Evolutionary conservation across 2,113 vertebrate genomes (phyloP), one percentile per base, ranked within the genome.

Genomic region (Sylvia atricapilla): DNA sequence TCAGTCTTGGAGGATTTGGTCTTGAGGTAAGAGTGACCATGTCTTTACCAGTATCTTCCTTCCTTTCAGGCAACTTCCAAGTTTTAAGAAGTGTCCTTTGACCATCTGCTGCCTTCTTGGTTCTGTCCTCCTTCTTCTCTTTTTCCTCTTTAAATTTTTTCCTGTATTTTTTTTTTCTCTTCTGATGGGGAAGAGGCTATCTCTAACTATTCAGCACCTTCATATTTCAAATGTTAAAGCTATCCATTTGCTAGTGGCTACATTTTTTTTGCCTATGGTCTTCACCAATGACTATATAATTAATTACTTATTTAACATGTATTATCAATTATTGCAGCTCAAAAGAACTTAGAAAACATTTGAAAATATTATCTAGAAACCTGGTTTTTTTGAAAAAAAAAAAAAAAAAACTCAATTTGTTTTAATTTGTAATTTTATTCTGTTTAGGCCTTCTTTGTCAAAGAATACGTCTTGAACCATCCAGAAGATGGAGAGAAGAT

Each of bases 401-500:
- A 41, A 28, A 50, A 25, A 22, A 16, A 24, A 55, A 33, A 50
- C 21, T 92, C 10, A 37, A 14, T 90, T 70, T 27, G 10, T 76
- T 23, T 87, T 78, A 67, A 53, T 70, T 90, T 59, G 21, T 79
- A 30, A 33, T 84, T 84, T 59, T 52, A 24, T 94, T 97, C 49
- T 85, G 39, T 63, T 27, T 96, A 99, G 99, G 99, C 99, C 47
- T 99, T 99, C 97, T 99, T 99, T 92, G 97, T 99, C 88, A 99
- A 99, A 97, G 99, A 99, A 85, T 99, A 99, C 37, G 78, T 99
- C 69, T 97, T 99, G 97, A 99, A 98, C 97, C 99, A 99, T 95
- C 99, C 99, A 10, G 99, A 99, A 95, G 99, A 99, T n/a, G 99
- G 98, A 43, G 99, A 99, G 89, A 99, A 99, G 97, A 99, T 99